Evolutionary conservation across 2,888 invertebrate genomes (phyloP), one percentile per base, ranked within the genome.

Genomic region (Stenolophus ochropezus): DNA sequence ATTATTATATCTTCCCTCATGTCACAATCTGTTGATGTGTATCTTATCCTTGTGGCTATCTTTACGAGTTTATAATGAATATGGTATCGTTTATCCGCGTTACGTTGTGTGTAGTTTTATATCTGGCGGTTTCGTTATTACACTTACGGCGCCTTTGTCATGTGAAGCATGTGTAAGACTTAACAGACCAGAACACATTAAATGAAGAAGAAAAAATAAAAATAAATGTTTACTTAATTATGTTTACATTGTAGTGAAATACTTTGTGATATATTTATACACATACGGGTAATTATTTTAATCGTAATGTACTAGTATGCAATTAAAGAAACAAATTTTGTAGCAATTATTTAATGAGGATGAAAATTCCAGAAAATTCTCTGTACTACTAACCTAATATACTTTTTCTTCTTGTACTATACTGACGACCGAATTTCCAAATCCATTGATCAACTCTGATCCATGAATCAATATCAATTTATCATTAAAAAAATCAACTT

Each of bases 31-130:
- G 16, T 53, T 53, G 51, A 53, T 53, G 6, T 21, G 8, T 56
- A 56, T 56, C 21, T 20, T 56, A 56, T 56, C 56, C 2, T 5
- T 21, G 56, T 56, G 33, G 33, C 11, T 0, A 56, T 56, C 56
- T 56, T 56, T 56, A 56, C 20, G 56, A 56, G 56, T 56, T 8
- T 56, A 21, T 56, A 56, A 56, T 56, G 6, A 56, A 20, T 56
- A 21, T 56, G 11, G 8, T 56, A 56, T 56, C 21, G 20, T 56
- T 20, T 56, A 56, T 21, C 11, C 21, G 1, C 21, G 11, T 53
- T 5, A 53, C 4, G 8, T 20, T 4, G 20, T 53, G n/a, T 49
- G 49, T 3, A n/a, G 51, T 56, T 56, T 6, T 11, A 56, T 56
- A 56, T 53, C 1, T 33, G 33, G 33, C 33, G 33, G 33, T 21